A percentile compares a stretch with the other conserved stretches of the same genome.
Evolutionary conservation across 1,140 invertebrate genomes (phyloP).

Genomic region (Triops longicaudatus): DNA sequence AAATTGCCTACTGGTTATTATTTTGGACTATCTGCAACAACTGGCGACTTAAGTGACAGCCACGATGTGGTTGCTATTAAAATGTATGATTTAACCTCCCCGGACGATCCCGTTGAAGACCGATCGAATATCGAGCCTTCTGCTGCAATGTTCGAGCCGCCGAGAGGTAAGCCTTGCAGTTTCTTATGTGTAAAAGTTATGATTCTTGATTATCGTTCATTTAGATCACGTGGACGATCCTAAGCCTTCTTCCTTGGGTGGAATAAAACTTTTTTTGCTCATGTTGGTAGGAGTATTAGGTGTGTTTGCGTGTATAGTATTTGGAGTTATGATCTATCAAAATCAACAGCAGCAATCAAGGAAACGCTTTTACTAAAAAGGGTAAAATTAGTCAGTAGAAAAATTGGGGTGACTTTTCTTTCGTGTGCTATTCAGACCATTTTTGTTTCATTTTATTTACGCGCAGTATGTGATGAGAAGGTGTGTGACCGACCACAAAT

Average conservation of each 20-base stretch:
- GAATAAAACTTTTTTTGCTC: conserved; percentile 78
- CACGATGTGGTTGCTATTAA: conserved; percentile 91
- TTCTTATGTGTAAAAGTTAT: conserved; percentile 18
- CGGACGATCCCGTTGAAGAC: conserved; percentile 46
- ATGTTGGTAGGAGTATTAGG: conserved; percentile 69
- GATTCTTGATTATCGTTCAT: conserved; percentile 33
- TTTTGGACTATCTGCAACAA: conserved; percentile 89
- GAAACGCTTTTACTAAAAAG: conserved; percentile 74
- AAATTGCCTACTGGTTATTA: conserved; percentile 90
- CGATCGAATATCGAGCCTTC: conserved; percentile 53
- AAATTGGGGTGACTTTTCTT: background rate
- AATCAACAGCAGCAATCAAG: conserved; percentile 79
- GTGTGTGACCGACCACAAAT: too few relatives aligned
- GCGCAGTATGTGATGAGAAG: too few relatives aligned
- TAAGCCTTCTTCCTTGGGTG: conserved; percentile 68
- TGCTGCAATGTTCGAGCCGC: conserved; percentile 69
- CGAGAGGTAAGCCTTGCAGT: conserved; percentile 52
- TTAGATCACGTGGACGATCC: conserved; percentile 77
- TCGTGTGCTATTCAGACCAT: background rate
- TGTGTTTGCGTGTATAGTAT: conserved; percentile 65
- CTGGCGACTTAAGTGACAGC: conserved; percentile 93
- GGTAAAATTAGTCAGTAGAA: background rate
- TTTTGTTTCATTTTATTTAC: background rate
- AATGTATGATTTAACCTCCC: conserved; percentile 75
- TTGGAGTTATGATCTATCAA: conserved; percentile 84